Percentiles rank a stretch among this genome's conserved stretches.
Conservation (phyloP, 2,797 vertebrate species). For the Megaceryle alcyon region DNA sequence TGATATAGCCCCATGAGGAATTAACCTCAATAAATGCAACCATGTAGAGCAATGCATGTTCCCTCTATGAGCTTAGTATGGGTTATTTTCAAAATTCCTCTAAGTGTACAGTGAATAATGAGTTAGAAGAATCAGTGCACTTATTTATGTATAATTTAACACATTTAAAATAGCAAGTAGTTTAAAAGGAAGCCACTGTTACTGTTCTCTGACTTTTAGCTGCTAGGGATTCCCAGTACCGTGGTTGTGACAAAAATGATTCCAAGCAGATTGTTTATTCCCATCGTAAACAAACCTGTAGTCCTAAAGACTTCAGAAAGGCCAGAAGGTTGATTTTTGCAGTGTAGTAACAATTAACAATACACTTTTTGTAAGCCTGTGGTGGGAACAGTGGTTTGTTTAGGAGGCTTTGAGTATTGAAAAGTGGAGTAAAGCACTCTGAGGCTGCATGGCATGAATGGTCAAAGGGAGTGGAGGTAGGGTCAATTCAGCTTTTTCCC, state of each 20-base stretch:
- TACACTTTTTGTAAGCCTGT: not conserved
- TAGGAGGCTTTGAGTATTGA: not conserved
- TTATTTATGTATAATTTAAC: not conserved
- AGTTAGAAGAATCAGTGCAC: not conserved
- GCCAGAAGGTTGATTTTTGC: conserved; percentile 18
- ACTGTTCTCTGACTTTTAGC: not conserved
- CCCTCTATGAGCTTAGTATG: conserved; percentile 21
- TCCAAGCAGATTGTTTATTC: not conserved
- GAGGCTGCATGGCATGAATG: not conserved
- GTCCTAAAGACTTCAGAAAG: not conserved
- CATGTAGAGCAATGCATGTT: not conserved
- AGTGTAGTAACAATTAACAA: conserved; percentile 37
- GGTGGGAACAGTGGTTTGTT: not conserved
- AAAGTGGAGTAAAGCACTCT: not conserved
- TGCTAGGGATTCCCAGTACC: not conserved
- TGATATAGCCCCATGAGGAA: conserved; percentile 7
- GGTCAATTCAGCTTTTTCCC: not conserved
- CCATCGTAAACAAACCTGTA: not conserved
- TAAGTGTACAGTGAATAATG: not conserved
- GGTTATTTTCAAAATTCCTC: not conserved
- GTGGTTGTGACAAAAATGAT: not conserved
- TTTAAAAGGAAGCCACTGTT: not conserved
- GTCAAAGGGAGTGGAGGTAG: not conserved
- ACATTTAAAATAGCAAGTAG: not conserved
- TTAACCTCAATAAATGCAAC: conserved; percentile 41